These are phyloP conservation scores for Ormia ochracea DNA, from an alignment of 2,888 invertebrate genomes.

Conservation along the genomic window DNA sequence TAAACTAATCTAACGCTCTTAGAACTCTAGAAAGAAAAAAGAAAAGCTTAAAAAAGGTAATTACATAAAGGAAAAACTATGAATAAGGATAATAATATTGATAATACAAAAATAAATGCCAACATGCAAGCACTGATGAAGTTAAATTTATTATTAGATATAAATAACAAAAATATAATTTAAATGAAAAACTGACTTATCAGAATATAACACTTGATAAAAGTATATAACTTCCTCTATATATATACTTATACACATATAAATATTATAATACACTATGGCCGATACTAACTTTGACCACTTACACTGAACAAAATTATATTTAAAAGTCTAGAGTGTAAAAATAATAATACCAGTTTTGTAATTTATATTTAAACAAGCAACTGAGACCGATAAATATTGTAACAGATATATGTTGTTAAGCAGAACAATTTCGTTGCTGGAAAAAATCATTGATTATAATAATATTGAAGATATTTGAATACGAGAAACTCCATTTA, in stretches of 20 bases:
- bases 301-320: constrained; percentile 31
- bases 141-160: constrained; percentile 55
- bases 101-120: constrained; percentile 52
- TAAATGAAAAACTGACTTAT: constrained; percentile 28
- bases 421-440: constrained; percentile 11
- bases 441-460: constrained; percentile 11
- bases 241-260: not conserved
- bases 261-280: not conserved
- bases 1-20: constrained; percentile 19
- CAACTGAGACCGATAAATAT: constrained; percentile 14
- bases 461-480: not conserved
- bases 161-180: constrained; percentile 29
- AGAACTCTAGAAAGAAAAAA: constrained; percentile 21
- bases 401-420: constrained; percentile 19
- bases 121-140: constrained; percentile 61
- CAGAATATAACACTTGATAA: not conserved
- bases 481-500: not conserved
- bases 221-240: constrained; percentile 14
- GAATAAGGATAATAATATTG: constrained; percentile 16
- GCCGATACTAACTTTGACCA: constrained; percentile 26
- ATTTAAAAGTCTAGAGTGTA: constrained; percentile 36
- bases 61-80: constrained; percentile 16
- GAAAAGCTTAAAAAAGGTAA: not conserved
- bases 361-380: not conserved
- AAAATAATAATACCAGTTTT: not conserved